Conservation (phyloP, 1,140 invertebrate genomes). For the Drosophila lini region DNA sequence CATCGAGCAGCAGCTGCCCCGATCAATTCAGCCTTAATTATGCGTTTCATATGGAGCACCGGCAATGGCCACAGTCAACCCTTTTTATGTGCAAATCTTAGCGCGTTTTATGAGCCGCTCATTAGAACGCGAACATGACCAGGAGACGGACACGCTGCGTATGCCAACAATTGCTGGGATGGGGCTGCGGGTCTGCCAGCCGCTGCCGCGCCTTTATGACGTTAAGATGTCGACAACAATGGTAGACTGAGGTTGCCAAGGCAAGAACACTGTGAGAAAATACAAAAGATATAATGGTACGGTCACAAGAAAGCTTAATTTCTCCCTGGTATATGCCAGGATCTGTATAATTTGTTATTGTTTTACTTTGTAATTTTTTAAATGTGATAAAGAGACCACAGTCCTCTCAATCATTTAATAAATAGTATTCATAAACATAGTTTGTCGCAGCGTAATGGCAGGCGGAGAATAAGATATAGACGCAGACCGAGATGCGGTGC, state of each 20-base stretch:
- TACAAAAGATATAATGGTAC: neutral
- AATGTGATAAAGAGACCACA: neutral
- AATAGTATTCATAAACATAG: neutral
- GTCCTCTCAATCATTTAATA: neutral
- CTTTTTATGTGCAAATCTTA: conserved; percentile 68
- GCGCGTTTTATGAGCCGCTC: conserved; percentile 75
- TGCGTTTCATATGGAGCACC: conserved; percentile 27
- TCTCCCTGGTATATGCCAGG: too few relatives aligned
- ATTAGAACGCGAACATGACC: conserved; percentile 61
- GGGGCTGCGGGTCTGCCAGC: conserved; percentile 1
- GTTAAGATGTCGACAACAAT: conserved; percentile 43
- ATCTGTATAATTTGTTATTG: neutral
- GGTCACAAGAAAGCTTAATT: neutral
- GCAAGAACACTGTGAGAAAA: conserved; percentile 53
- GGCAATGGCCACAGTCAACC: conserved; percentile 30
- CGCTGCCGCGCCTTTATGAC: conserved; percentile 69
- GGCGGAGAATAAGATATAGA: conserved; percentile 18
- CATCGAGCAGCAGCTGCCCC: conserved; percentile 8
- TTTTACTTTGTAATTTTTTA: neutral
- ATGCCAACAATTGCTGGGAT: conserved; percentile 9
- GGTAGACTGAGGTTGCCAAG: conserved; percentile 5
- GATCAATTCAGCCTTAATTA: conserved; percentile 47
- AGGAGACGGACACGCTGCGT: conserved; percentile 30
- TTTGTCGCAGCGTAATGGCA: conserved; percentile 19
- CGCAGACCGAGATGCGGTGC: conserved; percentile 36